Conservation (phyloP, 2,888 invertebrate species). For the Agrotis clavis region DNA sequence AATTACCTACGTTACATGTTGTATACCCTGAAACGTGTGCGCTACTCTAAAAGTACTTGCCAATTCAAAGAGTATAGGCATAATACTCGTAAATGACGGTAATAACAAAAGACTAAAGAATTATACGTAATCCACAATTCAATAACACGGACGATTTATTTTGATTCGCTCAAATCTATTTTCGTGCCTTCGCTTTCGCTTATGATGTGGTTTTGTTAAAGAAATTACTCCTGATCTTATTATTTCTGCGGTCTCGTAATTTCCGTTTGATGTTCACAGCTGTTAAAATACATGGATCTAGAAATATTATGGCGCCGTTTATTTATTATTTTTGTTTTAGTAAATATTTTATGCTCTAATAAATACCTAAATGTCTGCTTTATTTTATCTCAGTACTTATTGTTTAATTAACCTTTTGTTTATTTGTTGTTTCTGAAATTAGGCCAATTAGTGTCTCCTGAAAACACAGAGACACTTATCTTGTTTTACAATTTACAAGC, state of each 20-base stretch:
- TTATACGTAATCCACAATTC: neutral
- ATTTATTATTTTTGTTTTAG: too few relatives aligned
- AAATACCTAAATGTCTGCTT: neutral
- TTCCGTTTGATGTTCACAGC: neutral
- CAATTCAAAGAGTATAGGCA: too few relatives aligned
- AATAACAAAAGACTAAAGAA: neutral
- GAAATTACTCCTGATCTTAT: conserved; percentile 27
- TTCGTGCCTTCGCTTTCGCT: neutral
- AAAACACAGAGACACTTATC: too few relatives aligned
- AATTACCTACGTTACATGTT: too few relatives aligned
- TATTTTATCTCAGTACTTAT: too few relatives aligned
- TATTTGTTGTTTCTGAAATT: neutral
- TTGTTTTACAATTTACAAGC: too few relatives aligned
- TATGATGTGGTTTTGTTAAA: conserved; percentile 14
- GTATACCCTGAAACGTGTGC: too few relatives aligned
- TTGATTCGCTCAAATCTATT: conserved; percentile 21
- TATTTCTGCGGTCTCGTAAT: conserved; percentile 35
- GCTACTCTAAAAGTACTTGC: too few relatives aligned
- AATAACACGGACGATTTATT: conserved; percentile 24
- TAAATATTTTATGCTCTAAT: neutral
- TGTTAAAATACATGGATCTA: conserved; percentile 2
- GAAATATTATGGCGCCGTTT: too few relatives aligned
- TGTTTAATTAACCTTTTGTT: neutral
- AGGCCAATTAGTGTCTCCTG: neutral
- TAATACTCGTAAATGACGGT: neutral